Base-by-base conservation (phyloP, 2,888 invertebrate species). In the Sycophila texana region DNA sequence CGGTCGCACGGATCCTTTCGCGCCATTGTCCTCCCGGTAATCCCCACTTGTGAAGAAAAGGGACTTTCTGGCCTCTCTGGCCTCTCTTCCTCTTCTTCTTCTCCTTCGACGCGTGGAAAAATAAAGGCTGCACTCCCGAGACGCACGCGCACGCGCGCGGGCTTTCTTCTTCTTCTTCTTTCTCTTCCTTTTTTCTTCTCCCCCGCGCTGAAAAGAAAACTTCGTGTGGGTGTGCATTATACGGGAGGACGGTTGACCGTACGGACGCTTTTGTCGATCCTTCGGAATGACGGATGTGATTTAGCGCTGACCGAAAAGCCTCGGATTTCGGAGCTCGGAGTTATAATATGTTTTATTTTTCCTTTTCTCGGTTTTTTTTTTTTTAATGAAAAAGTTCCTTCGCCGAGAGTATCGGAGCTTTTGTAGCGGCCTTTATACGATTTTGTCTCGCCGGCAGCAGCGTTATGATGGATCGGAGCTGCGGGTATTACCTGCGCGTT, bases 251-350 rank as follows among this genome's bases (percentile, higher is more conserved):
- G 73, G 14, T 68, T 55, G 61, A 78, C 61, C 47, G 68, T 53
- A 22, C 7, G 63, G 67, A 61, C 14, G 71, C 67, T 63, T 74
- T 79, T 77, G 72, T 78, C 72, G 70, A 60, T 66, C 18, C 67
- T 39, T 72, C n/a, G 18, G 61, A 78, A 68, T 78, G 78, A 78
- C 68, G 78, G 78, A 78, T 78, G 78, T 61, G 78, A 74, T 78
- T 78, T 74, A 47, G 61, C 60, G 26, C 53, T 58, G 47, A 51
- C 55, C 57, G 49, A 58, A 60, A 63, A 77, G 18, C 1, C 60
- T n/a, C 55, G 57, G 65, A 22, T 66, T 49, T 49, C 49, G 20
- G 26, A 13, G 57, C 13, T 66, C 49, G 47, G 30, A 18, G 57
- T 16, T 67, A 18, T 13, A 30, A 26, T 26, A 26, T 26, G 26